Conservation (phyloP, 2,888 invertebrate genomes). For the Cheilosia vulpina region DNA sequence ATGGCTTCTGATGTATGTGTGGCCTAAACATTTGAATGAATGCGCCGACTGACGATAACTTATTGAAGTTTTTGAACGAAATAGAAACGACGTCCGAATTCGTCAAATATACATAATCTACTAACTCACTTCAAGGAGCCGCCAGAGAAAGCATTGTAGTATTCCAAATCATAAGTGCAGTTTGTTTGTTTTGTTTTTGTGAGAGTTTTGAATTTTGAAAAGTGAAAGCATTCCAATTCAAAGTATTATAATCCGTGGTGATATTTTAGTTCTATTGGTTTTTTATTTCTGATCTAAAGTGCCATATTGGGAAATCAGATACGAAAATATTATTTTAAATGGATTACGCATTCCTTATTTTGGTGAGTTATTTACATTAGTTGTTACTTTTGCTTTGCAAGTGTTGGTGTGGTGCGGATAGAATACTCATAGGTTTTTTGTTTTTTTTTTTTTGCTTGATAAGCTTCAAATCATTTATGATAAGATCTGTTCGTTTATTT, state of each 20-base stretch:
- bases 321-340: slow-evolving; percentile 31
- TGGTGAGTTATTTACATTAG: slow-evolving; percentile 33
- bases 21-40: slow-evolving; percentile 18
- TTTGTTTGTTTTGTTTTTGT: not conserved
- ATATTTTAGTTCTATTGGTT: too few species aligned
- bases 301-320: slow-evolving; percentile 1
- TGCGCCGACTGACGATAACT: slow-evolving; percentile 24
- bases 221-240: too few species aligned
- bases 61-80: slow-evolving; percentile 17
- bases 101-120: not conserved
- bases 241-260: too few species aligned
- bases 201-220: too few species aligned
- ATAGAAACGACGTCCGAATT: slow-evolving; percentile 4
- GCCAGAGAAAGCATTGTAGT: too few species aligned
- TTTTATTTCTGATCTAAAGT: slow-evolving; percentile 11
- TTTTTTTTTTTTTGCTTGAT: too few species aligned
- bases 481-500: too few species aligned
- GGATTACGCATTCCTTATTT: slow-evolving; percentile 56
- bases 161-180: too few species aligned
- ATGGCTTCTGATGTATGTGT: slow-evolving; percentile 17
- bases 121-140: too few species aligned
- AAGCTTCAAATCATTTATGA: too few species aligned
- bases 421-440: not conserved
- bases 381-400: not conserved
- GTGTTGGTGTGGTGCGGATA: not conserved